Conservation (phyloP, 1,140 invertebrate genomes). For the Penaeus indicus region DNA sequence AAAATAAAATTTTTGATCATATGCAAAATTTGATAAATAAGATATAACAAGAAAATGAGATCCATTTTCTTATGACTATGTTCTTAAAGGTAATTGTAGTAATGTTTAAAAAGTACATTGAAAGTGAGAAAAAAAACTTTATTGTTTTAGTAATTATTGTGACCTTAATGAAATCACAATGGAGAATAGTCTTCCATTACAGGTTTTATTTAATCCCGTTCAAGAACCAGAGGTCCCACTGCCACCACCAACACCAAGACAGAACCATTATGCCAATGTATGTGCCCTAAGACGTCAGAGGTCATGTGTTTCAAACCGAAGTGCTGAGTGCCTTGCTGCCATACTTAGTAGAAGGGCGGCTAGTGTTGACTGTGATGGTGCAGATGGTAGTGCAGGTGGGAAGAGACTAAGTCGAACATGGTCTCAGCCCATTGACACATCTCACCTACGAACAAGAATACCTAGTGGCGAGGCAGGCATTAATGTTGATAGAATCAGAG, state of each 20-base stretch:
- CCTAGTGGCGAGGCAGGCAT: slow-evolving; percentile 53
- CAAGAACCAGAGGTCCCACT: slow-evolving; percentile 32
- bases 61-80: no score
- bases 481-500: slow-evolving; percentile 51
- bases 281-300: slow-evolving; percentile 65
- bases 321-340: slow-evolving; percentile 59
- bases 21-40: no score
- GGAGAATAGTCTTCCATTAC: slow-evolving; percentile 2
- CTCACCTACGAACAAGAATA: slow-evolving; percentile 38
- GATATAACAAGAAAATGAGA: no score
- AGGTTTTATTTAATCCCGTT: slow-evolving; percentile 64
- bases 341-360: slow-evolving; percentile 58
- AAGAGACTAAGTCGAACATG: slow-evolving; percentile 54
- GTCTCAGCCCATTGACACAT: slow-evolving; percentile 53
- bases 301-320: slow-evolving; percentile 59
- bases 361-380: slow-evolving; percentile 49
- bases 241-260: slow-evolving; percentile 50
- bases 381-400: slow-evolving; percentile 25
- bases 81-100: no score
- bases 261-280: slow-evolving; percentile 63
- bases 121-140: no score
- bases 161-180: not conserved
- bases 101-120: no score
- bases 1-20: no score
- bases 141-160: no score